Percentiles rank a stretch among this genome's conserved stretches.
These are phyloP conservation scores for Tychaedon coryphoeus DNA, from an alignment of 2,113 vertebrate species.

Conservation along the genomic window DNA sequence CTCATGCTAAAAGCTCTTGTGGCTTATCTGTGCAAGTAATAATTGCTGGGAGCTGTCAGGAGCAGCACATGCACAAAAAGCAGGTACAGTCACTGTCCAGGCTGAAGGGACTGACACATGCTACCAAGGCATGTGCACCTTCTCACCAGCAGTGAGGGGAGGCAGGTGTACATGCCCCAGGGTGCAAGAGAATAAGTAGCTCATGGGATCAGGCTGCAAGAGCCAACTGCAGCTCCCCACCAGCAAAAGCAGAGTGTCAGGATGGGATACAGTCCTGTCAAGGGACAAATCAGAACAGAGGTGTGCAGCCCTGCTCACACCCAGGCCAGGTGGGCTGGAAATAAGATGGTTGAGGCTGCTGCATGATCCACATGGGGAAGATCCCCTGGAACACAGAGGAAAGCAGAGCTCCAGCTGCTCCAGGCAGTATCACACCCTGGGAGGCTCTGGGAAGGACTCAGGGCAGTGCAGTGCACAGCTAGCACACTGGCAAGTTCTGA, in stretches of 20 bases:
- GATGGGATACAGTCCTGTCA: background rate
- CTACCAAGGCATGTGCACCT: background rate
- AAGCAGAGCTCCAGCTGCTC: background rate
- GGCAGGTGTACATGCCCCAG: accelerated
- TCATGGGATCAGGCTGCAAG: background rate
- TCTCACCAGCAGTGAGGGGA: background rate
- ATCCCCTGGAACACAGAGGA: background rate
- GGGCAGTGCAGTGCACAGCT: background rate
- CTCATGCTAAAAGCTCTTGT: background rate
- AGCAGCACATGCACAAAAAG: background rate
- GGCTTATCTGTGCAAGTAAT: background rate
- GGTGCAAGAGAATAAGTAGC: background rate
- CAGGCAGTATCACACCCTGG: background rate
- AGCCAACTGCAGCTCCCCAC: background rate
- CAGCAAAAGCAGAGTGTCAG: background rate
- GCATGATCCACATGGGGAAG: background rate
- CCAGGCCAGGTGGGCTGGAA: background rate
- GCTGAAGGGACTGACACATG: background rate
- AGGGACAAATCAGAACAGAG: background rate
- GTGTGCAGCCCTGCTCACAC: background rate
- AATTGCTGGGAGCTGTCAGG: background rate
- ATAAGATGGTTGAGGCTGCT: background rate
- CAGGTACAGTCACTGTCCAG: background rate
- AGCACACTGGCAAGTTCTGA: background rate
- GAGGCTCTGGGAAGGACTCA: background rate